phyloP scores from a whole-genome alignment of 2,797 vertebrate species.

The Emys orbicularis region DNA sequence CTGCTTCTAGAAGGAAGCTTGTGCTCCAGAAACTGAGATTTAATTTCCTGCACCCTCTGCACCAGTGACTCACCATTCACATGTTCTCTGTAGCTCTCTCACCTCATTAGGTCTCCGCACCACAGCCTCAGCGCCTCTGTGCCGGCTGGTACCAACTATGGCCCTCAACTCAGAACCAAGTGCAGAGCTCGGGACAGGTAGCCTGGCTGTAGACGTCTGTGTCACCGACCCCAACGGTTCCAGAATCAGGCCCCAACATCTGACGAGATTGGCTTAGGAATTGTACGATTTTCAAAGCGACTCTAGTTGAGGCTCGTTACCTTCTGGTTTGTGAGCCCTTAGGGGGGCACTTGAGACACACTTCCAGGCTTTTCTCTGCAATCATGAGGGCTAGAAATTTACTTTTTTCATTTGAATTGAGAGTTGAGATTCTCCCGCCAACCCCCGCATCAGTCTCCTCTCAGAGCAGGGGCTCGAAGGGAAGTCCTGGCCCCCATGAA shows the following conservation, averaged over 20 bases:
- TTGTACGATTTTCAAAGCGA: background rate
- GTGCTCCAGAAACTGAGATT: background rate
- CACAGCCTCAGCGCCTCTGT: background rate
- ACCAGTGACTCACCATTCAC: background rate
- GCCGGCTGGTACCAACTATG: background rate
- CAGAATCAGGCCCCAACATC: accelerated
- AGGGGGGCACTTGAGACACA: accelerated
- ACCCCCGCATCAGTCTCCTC: background rate
- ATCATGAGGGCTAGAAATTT: accelerated
- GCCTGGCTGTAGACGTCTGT: background rate
- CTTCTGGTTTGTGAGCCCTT: accelerated
- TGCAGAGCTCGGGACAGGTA: background rate
- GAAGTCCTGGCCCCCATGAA: accelerated
- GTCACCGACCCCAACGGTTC: background rate
- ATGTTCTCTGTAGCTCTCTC: background rate
- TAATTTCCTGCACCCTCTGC: background rate
- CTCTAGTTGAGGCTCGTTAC: accelerated
- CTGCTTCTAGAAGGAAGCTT: no score
- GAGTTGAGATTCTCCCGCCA: background rate
- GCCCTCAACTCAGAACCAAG: background rate
- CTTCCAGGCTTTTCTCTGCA: accelerated
- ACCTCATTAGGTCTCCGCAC: background rate
- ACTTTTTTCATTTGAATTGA: accelerated
- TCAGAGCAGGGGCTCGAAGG: background rate
- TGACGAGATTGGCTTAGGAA: accelerated